Percentiles rank a stretch among this genome's conserved stretches.
Conservation (phyloP, 2,797 vertebrate species). For the Oceanodroma leucorhoa region DNA sequence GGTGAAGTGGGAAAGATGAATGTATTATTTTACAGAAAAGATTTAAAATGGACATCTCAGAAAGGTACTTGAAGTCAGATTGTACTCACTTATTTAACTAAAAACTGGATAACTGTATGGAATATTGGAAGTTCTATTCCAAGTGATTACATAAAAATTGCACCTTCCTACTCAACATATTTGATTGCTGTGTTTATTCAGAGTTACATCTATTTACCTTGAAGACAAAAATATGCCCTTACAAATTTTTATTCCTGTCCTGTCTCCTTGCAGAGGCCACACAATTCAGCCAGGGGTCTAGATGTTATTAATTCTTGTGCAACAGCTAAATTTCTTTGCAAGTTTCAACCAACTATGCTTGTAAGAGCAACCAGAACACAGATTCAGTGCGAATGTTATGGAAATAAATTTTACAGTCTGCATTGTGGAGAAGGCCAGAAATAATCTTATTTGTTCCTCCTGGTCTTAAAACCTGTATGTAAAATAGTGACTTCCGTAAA, state of each 20-base stretch:
- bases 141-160: conserved; percentile 40
- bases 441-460: not conserved
- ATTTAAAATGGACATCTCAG: not conserved
- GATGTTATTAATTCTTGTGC: not conserved
- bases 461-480: not conserved
- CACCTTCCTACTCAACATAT: conserved; percentile 62
- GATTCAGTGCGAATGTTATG: not conserved
- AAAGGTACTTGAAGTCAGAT: not conserved
- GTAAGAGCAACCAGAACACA: not conserved
- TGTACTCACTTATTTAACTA: not conserved
- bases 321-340: not conserved
- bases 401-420: not conserved
- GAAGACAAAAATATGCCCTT: conserved; percentile 29
- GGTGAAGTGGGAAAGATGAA: not conserved
- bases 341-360: not conserved
- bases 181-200: conserved; percentile 27
- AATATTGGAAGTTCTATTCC: conserved; percentile 9
- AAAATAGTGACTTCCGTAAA: not conserved
- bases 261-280: conserved; percentile 7
- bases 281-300: not conserved
- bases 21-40: not conserved
- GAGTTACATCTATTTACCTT: conserved; percentile 33
- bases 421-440: not conserved
- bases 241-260: conserved; percentile 7
- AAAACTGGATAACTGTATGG: not conserved